Base-by-base conservation (phyloP, 2,797 vertebrate genomes). In the Coccyzus lansbergi region DNA sequence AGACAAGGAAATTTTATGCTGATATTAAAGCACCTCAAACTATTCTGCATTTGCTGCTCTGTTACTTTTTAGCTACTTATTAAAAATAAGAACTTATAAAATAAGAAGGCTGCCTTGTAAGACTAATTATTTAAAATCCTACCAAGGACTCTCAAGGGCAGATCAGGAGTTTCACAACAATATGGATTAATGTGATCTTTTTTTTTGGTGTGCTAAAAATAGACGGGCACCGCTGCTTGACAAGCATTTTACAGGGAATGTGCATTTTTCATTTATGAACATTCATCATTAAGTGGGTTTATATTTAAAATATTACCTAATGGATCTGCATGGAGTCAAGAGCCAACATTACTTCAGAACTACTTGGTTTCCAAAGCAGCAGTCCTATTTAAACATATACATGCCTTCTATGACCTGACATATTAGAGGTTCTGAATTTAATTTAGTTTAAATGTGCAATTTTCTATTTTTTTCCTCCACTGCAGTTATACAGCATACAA, bases 231-330 rank as follows among this genome's bases (percentile, higher is more conserved):
- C 0, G 6, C 85, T 96, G 81, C 93, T 90, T 86, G 67, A 94
- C 83, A 94, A 86, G 80, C 14, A 4, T 93, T 96, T 96, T 86
- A 91, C 81, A 76, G 34, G 44, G n/a, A 93, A 88, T 67, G 52
- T 74, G 24, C 83, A 92, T 97, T 96, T 95, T 95, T 97, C 92
- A 95, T 97, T 95, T 96, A 88, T 88, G 90, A 92, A 92, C 90
- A 94, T 94, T 88, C 87, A 89, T 93, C 91, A 95, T 94, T 95
- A 96, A 97, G 78, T 89, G 75, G 67, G 34, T 93, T 96, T 97
- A 95, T 93, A 95, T 96, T 95, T 95, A 95, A 96, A 96, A 74
- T 70, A 63, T 94, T 95, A 92, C 83, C 88, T 97, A 94, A 96
- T 90, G 92, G 88, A 95, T 28, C 90, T 85, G 29, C 75, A 82